Evolutionary conservation across 2,113 vertebrate species (phyloP).

Genomic region (Labeo catla): DNA sequence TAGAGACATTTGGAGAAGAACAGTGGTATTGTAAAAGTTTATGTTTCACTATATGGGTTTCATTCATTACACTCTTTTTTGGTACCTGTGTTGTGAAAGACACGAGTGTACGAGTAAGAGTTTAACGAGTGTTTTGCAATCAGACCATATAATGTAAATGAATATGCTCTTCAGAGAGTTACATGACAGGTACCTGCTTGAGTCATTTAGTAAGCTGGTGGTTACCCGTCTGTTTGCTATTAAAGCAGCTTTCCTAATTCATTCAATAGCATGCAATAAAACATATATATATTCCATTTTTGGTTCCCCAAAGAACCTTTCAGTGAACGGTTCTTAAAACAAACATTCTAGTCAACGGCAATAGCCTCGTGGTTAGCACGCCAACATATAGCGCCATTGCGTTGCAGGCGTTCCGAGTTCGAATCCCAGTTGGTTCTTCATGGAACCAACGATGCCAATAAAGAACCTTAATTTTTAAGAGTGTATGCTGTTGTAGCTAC

Average conservation of each 20-base stretch:
- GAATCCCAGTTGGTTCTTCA: too few species aligned
- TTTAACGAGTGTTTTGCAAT: conserved; percentile 44
- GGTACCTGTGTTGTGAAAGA: conserved; percentile 47
- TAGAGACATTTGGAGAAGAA: conserved; percentile 8
- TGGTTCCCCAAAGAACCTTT: too few species aligned
- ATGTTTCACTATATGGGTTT: conserved; percentile 58
- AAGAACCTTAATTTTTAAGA: too few species aligned
- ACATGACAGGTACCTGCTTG: not conserved
- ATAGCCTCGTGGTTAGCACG: too few species aligned
- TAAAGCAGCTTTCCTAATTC: not conserved
- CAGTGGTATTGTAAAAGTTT: conserved; percentile 60
- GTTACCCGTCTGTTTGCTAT: not conserved
- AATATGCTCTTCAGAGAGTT: not conserved
- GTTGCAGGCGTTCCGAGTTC: too few species aligned
- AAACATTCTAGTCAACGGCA: too few species aligned
- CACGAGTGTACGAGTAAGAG: not conserved
- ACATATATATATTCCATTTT: too few species aligned
- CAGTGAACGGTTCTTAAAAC: too few species aligned
- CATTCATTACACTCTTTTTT: conserved; percentile 34
- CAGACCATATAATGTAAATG: not conserved
- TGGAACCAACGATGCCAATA: too few species aligned
- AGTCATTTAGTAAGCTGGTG: not conserved
- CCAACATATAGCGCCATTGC: too few species aligned
- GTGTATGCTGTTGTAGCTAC: too few species aligned
- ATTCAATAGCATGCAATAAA: not conserved